phyloP scores from a whole-genome alignment of 2,797 vertebrate species.

The Tamandua tetradactyla region DNA sequence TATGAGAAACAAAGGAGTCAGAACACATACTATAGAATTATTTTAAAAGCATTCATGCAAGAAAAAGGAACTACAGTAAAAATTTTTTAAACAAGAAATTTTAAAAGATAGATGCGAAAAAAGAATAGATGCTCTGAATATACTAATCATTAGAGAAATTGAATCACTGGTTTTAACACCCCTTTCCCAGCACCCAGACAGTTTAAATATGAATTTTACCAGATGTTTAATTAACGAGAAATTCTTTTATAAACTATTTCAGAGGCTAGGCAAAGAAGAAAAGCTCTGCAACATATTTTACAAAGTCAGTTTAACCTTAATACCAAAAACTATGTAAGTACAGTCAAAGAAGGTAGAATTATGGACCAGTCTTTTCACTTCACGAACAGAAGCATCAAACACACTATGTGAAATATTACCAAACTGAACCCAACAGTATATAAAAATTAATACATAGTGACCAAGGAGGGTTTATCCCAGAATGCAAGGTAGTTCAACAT shows the following conservation, averaged over 20 bases:
- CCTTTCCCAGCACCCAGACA: background rate
- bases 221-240: background rate
- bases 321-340: background rate
- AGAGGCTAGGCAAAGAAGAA: background rate
- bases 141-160: background rate
- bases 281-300: background rate
- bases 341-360: background rate
- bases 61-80: background rate
- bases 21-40: background rate
- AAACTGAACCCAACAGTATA: background rate
- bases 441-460: background rate
- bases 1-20: background rate
- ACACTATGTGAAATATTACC: background rate
- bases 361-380: background rate
- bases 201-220: background rate
- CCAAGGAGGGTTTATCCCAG: background rate
- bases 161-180: background rate
- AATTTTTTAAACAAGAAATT: background rate
- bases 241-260: background rate
- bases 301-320: background rate
- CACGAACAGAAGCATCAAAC: background rate
- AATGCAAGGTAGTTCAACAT: background rate
- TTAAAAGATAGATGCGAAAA: background rate
- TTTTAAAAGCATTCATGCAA: background rate
- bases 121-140: background rate